Evolutionary conservation across 2,888 invertebrate species (phyloP).

Genomic region (Polydrusus cervinus): DNA sequence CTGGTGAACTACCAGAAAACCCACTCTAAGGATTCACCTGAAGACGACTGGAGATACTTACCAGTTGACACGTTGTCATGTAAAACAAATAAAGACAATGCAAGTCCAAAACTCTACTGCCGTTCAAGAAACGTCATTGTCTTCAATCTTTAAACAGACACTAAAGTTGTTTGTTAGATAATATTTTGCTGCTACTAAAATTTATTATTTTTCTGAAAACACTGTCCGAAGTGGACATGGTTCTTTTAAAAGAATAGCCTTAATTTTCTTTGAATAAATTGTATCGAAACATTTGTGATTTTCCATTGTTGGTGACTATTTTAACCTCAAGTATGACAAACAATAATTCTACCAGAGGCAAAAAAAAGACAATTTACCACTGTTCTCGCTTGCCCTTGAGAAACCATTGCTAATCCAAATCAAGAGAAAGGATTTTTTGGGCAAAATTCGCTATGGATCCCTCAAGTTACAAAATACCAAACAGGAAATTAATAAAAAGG

Average conservation of each 20-base stretch:
- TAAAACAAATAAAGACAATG: too few relatives aligned
- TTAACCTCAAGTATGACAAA: constrained; percentile 41
- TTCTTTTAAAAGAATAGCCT: neutral
- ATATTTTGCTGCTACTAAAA: too few relatives aligned
- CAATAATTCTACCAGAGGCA: constrained; percentile 32
- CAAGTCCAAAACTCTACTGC: too few relatives aligned
- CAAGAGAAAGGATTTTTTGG: constrained; percentile 54
- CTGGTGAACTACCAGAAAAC: too few relatives aligned
- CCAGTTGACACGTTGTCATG: too few relatives aligned
- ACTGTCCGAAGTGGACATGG: too few relatives aligned
- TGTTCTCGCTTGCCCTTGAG: constrained; percentile 52
- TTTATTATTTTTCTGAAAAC: too few relatives aligned
- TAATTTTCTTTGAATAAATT: neutral
- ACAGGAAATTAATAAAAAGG: constrained; percentile 52
- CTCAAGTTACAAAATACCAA: constrained; percentile 50
- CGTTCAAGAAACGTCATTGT: too few relatives aligned
- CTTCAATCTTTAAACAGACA: too few relatives aligned
- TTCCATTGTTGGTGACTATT: constrained; percentile 23
- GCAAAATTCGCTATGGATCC: constrained; percentile 51
- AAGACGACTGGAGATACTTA: too few relatives aligned
- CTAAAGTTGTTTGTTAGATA: too few relatives aligned
- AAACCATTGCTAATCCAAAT: constrained; percentile 53
- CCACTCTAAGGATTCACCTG: too few relatives aligned
- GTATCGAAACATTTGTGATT: neutral
- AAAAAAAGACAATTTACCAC: constrained; percentile 51